A percentile compares a stretch with the other conserved stretches of the same genome.
Conservation (phyloP, 2,888 invertebrate species). For the Tinea semifulvella region DNA sequence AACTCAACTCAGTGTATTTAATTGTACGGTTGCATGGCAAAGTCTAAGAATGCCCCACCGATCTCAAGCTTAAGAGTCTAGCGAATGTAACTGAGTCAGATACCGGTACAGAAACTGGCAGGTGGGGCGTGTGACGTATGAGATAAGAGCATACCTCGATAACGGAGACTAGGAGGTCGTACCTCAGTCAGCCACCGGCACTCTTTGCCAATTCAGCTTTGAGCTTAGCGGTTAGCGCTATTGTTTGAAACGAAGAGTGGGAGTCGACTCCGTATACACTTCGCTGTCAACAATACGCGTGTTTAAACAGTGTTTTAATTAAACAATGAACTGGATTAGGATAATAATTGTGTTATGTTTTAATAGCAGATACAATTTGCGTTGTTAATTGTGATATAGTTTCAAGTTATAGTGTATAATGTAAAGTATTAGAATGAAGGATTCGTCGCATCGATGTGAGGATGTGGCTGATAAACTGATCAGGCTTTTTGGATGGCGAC, state of each 20-base stretch:
- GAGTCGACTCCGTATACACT: neutral
- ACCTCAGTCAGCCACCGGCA: neutral
- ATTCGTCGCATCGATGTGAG: slow-evolving; percentile 73
- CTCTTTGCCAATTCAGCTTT: slow-evolving; percentile 1
- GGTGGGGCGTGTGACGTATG: slow-evolving; percentile 41
- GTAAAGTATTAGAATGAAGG: slow-evolving; percentile 54
- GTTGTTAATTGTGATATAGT: neutral
- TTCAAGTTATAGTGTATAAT: neutral
- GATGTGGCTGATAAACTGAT: slow-evolving; percentile 81
- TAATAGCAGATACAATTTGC: neutral
- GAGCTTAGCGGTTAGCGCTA: neutral
- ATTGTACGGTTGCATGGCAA: too few species aligned
- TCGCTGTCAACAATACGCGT: neutral
- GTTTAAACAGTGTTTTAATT: too few species aligned
- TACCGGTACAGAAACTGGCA: slow-evolving; percentile 4
- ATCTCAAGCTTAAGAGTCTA: too few species aligned
- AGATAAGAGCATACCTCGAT: slow-evolving; percentile 49
- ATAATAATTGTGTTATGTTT: too few species aligned
- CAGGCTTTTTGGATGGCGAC: slow-evolving; percentile 81
- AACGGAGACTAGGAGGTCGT: slow-evolving; percentile 36
- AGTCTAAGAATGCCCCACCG: too few species aligned
- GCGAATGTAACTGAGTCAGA: neutral
- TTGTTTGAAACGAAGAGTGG: neutral
- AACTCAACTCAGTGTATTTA: too few species aligned
- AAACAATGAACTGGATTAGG: too few species aligned